These are phyloP conservation scores for Diorhabda carinulata DNA, from an alignment of 1,140 invertebrate species.

Conservation along the genomic window DNA sequence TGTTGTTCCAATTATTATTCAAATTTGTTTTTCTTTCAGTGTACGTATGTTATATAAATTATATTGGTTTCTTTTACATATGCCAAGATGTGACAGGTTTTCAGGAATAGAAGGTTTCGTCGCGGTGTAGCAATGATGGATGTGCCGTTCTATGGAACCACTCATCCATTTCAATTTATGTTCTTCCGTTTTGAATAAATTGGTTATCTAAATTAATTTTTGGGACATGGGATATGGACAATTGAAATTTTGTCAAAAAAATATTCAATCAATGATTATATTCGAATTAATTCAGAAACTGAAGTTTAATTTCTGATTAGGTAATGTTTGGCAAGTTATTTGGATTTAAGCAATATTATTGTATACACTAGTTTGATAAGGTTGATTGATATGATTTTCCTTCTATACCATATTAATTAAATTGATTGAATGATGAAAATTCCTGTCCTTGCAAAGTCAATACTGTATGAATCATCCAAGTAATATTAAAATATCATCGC, in stretches of 20 bases:
- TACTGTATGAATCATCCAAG: no score
- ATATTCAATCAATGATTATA: no score
- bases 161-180: slow-evolving; percentile 45
- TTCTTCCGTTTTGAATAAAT: slow-evolving; percentile 36
- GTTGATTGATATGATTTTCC: no score
- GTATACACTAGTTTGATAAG: no score
- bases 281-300: no score
- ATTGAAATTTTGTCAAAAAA: neutral
- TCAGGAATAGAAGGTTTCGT: slow-evolving; percentile 26
- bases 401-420: no score
- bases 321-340: no score
- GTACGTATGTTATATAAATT: slow-evolving; percentile 4
- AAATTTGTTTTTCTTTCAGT: neutral
- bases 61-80: slow-evolving; percentile 26
- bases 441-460: no score
- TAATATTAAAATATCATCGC: no score
- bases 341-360: no score
- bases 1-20: neutral
- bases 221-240: neutral
- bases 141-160: slow-evolving; percentile 43
- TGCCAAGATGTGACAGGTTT: slow-evolving; percentile 19
- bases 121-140: slow-evolving; percentile 42
- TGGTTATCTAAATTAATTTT: slow-evolving; percentile 13
- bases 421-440: no score
- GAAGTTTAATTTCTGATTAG: no score